Percentiles rank a stretch among this genome's conserved stretches.
phyloP scores from a whole-genome alignment of 2,888 invertebrate species.

The Arctia plantaginis region DNA sequence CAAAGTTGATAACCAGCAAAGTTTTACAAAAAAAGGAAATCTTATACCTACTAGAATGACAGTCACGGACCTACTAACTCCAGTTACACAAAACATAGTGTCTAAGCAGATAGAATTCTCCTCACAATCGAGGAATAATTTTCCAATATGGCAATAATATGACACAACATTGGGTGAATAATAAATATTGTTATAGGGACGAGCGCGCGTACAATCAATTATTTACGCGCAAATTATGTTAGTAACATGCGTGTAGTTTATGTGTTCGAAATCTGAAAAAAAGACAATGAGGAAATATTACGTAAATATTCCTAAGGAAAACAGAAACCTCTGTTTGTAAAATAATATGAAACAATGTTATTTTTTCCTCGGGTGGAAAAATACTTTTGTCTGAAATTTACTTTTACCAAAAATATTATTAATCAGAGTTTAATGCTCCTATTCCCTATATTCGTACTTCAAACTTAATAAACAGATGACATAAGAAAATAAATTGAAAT shows the following conservation, averaged over 20 bases:
- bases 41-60: slow-evolving; percentile 43
- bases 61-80: slow-evolving; percentile 54
- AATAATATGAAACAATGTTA: background rate
- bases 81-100: slow-evolving; percentile 54
- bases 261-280: slow-evolving; percentile 35
- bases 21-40: slow-evolving; percentile 32
- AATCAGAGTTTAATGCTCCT: too few relatives aligned
- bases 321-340: background rate
- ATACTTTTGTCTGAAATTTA: background rate
- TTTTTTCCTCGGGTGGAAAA: background rate
- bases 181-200: slow-evolving; percentile 78
- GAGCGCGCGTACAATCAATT: slow-evolving; percentile 78
- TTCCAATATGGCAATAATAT: slow-evolving; percentile 82
- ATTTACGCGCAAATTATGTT: slow-evolving; percentile 83
- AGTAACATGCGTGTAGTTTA: slow-evolving; percentile 68
- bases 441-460: background rate
- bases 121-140: slow-evolving; percentile 80
- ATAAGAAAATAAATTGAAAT: background rate
- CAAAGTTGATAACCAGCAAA: slow-evolving; percentile 45
- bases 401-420: background rate
- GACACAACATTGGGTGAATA: slow-evolving; percentile 83
- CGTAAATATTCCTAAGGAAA: background rate
- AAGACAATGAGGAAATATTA: slow-evolving; percentile 24
- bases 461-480: too few relatives aligned
- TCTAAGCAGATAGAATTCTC: slow-evolving; percentile 63